A percentile compares a stretch with the other conserved stretches of the same genome.
phyloP scores from a whole-genome alignment of 2,797 vertebrate species.

The Podargus strigoides region DNA sequence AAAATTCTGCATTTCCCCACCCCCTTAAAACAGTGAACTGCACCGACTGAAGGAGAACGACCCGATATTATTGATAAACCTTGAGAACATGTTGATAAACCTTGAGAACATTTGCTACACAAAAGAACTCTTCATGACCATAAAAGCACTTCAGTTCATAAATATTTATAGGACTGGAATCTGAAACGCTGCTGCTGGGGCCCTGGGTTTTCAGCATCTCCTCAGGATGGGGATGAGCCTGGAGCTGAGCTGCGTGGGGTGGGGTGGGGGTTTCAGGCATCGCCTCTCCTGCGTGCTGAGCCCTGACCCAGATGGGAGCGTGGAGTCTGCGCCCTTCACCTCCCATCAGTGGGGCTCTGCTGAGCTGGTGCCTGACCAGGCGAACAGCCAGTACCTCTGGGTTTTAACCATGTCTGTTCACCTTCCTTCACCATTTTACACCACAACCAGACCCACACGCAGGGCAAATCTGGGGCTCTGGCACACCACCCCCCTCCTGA shows the following conservation, averaged over 20 bases:
- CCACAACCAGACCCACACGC: not conserved
- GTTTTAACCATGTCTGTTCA: not conserved
- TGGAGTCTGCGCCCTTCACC: not conserved
- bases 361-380: not conserved
- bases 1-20: not conserved
- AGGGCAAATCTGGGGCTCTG: not conserved
- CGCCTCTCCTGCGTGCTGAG: too few relatives aligned
- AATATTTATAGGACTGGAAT: not conserved
- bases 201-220: not conserved
- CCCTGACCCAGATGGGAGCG: not conserved
- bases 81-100: not conserved
- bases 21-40: not conserved
- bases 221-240: rapidly evolving
- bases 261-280: not conserved
- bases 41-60: not conserved
- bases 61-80: rapidly evolving
- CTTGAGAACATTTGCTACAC: rapidly evolving
- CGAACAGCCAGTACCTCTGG: not conserved
- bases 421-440: not conserved
- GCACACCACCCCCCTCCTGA: too few relatives aligned
- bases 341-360: not conserved
- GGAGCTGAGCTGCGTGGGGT: not conserved
- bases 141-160: not conserved
- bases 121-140: not conserved
- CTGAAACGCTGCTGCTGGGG: not conserved